Evolutionary conservation across 2,888 invertebrate species (phyloP).

Genomic region (Clivina fossor): DNA sequence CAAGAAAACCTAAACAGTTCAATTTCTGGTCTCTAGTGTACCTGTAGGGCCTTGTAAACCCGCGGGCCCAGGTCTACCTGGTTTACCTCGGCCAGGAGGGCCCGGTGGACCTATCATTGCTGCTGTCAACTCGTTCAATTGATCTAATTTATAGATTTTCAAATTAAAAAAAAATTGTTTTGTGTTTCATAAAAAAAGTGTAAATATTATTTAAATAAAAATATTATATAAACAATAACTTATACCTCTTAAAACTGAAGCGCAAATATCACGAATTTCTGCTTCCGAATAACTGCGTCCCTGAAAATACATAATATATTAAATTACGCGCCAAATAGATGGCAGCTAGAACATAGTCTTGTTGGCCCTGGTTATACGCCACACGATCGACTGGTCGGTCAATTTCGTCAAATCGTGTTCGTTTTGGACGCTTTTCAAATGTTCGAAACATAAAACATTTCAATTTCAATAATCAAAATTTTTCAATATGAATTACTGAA

Average conservation of each 20-base stretch:
- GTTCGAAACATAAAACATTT: too few relatives aligned
- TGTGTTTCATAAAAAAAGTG: constrained; percentile 6
- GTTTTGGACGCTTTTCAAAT: constrained; percentile 13
- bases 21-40: constrained; percentile 49
- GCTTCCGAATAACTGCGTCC: constrained; percentile 66
- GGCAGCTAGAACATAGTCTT: background rate
- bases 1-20: constrained; percentile 49
- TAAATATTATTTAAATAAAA: too few relatives aligned
- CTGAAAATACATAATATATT: constrained; percentile 52
- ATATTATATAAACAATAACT: too few relatives aligned
- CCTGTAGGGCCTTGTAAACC: constrained; percentile 71
- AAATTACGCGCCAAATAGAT: background rate
- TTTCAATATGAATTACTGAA: too few relatives aligned
- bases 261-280: constrained; percentile 80
- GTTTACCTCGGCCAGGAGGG: constrained; percentile 64
- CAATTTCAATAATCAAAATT: too few relatives aligned
- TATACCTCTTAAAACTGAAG: constrained; percentile 76
- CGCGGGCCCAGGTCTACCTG: constrained; percentile 70
- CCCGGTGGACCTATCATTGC: constrained; percentile 67
- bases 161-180: constrained; percentile 6
- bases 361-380: constrained; percentile 4
- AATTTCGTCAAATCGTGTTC: too few relatives aligned
- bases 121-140: constrained; percentile 69
- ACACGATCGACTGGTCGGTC: too few relatives aligned
- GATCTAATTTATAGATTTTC: constrained; percentile 58